These are phyloP conservation scores for Anastrepha obliqua DNA, from an alignment of 1,140 invertebrate genomes.

Conservation along the genomic window DNA sequence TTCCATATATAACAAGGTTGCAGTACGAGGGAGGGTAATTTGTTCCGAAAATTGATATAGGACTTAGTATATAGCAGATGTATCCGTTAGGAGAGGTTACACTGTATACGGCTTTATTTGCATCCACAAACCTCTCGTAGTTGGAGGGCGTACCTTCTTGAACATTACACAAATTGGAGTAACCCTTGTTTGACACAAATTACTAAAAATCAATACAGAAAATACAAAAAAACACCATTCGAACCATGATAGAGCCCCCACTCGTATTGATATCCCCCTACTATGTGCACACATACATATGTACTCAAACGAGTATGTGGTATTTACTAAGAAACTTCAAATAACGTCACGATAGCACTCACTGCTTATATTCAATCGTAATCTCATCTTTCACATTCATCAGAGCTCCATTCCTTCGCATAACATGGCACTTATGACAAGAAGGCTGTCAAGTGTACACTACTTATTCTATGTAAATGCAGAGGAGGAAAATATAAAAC, in stretches of 20 bases:
- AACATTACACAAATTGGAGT: no score
- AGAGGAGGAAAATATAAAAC: slow-evolving; percentile 2
- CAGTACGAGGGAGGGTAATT: no score
- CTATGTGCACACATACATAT: not conserved
- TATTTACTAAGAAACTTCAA: not conserved
- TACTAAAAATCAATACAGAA: not conserved
- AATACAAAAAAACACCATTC: not conserved
- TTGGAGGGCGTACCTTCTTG: not conserved
- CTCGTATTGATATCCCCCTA: not conserved
- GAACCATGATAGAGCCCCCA: not conserved
- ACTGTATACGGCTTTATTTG: no score
- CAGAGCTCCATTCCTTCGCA: not conserved
- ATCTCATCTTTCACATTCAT: not conserved
- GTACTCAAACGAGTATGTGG: not conserved
- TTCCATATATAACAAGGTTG: no score
- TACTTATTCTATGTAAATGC: not conserved
- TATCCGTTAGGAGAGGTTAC: no score
- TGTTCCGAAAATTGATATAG: no score
- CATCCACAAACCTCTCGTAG: no score
- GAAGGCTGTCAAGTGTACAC: not conserved
- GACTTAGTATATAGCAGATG: no score
- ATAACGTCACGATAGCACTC: slow-evolving; percentile 9
- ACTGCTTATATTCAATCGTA: not conserved
- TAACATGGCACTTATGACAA: slow-evolving; percentile 39
- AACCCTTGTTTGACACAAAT: no score